Conservation (phyloP, 1,140 invertebrate genomes). For the Fragariocoptes setiger region DNA sequence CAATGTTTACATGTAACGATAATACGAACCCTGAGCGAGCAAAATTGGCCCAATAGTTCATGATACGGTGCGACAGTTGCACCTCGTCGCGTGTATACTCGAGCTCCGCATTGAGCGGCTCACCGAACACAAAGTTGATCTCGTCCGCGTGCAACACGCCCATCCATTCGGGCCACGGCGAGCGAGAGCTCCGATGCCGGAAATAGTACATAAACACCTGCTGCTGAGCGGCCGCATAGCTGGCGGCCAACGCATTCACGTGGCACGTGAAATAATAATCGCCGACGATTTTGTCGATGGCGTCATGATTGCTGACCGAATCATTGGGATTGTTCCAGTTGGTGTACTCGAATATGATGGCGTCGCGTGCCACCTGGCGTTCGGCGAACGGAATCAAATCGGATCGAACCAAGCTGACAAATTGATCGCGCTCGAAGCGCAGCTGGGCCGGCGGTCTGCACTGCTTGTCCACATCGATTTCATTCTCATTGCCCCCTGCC, state of each 20-base stretch:
- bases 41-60: conserved; percentile 84
- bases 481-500: not conserved
- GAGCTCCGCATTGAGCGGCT: conserved; percentile 44
- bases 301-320: conserved; percentile 41
- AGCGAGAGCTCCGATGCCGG: conserved; percentile 46
- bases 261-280: conserved; percentile 87
- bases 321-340: conserved; percentile 64
- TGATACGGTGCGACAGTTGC: conserved; percentile 45
- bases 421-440: conserved; percentile 27
- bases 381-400: conserved; percentile 54
- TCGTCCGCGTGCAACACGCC: conserved; percentile 85
- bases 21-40: conserved; percentile 51
- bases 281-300: conserved; percentile 72
- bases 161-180: conserved; percentile 78
- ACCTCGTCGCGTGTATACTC: conserved; percentile 44
- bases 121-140: conserved; percentile 73
- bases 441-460: conserved; percentile 26
- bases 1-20: not conserved
- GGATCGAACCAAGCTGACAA: conserved; percentile 18
- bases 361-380: conserved; percentile 36
- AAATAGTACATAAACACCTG: conserved; percentile 85
- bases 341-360: conserved; percentile 54
- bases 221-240: conserved; percentile 53
- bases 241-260: conserved; percentile 53
- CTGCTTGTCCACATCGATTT: conserved; percentile 34